Evolutionary conservation across 1,140 invertebrate species (phyloP).

Genomic region (Wasmannia auropunctata): DNA sequence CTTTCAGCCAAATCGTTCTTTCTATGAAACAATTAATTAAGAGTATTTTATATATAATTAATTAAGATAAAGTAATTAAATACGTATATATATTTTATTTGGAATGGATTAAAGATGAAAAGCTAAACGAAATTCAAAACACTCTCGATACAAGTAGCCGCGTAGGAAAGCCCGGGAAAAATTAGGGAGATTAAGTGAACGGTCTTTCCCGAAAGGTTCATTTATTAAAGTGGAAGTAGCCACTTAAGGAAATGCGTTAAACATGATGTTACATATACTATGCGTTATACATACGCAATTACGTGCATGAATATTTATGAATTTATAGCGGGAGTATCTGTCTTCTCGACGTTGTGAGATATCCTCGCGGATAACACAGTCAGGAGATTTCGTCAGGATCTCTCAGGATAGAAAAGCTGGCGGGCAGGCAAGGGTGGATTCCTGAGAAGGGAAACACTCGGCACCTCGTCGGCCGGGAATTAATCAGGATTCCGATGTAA

Average conservation of each 20-base stretch:
- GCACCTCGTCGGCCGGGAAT: constrained; percentile 22
- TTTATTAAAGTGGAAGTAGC: background rate
- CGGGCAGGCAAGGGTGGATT: constrained; percentile 1
- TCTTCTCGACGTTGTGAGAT: background rate
- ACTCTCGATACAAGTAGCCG: no score
- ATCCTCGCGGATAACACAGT: constrained; percentile 8
- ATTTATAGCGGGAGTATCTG: constrained; percentile 25
- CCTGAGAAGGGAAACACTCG: constrained; percentile 35
- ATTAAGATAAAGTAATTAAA: background rate
- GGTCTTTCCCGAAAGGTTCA: background rate
- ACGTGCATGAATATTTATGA: constrained; percentile 29
- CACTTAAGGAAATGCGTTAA: background rate
- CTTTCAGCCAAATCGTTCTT: no score
- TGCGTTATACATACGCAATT: constrained; percentile 26
- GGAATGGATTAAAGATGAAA: background rate
- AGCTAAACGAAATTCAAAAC: background rate
- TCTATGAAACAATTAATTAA: no score
- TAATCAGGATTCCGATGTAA: constrained; percentile 69
- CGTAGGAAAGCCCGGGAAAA: no score
- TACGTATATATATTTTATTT: background rate
- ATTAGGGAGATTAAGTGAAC: no score
- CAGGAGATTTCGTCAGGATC: constrained; percentile 22
- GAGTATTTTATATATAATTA: background rate
- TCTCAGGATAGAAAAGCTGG: constrained; percentile 4
- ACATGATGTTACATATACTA: background rate